Conservation (phyloP, 2,797 vertebrate species). For the Uromys caudimaculatus region DNA sequence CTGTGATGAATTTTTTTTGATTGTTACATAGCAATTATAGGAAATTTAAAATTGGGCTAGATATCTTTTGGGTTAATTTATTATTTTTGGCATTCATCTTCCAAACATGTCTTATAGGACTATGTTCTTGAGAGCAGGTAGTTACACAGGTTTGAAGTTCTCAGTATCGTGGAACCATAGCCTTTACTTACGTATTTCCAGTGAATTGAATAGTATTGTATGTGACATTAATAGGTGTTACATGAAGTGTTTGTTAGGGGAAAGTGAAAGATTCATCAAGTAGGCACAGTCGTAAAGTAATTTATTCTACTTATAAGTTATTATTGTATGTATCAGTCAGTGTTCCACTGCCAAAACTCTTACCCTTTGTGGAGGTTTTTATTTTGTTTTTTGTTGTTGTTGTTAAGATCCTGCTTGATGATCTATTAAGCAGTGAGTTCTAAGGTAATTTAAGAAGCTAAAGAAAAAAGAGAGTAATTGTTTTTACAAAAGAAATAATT, state of each 20-base stretch:
- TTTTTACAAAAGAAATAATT: slow-evolving; percentile 30
- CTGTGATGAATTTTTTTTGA: background rate
- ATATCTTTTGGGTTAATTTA: slow-evolving; percentile 46
- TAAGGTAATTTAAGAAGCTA: slow-evolving; percentile 54
- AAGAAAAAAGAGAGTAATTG: slow-evolving; percentile 40
- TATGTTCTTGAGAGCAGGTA: background rate
- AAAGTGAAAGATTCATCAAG: slow-evolving; percentile 31
- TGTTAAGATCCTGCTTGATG: slow-evolving; percentile 29
- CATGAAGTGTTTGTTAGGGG: slow-evolving; percentile 36
- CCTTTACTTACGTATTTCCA: slow-evolving; percentile 35
- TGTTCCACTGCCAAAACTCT: background rate
- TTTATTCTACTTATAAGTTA: slow-evolving; percentile 49
- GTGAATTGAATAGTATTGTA: slow-evolving; percentile 34
- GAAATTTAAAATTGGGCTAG: slow-evolving; percentile 54
- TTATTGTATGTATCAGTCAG: background rate
- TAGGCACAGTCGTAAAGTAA: background rate
- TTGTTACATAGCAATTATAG: background rate
- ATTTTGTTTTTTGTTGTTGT: background rate
- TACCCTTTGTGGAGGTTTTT: background rate
- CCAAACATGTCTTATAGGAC: background rate
- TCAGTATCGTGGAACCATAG: background rate
- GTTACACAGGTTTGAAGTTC: slow-evolving; percentile 49
- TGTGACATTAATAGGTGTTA: slow-evolving; percentile 40
- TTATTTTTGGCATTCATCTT: slow-evolving; percentile 49
- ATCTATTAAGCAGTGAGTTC: slow-evolving; percentile 14